Conservation (phyloP, 2,113 vertebrate species). For the Eptatretus burgeri region DNA sequence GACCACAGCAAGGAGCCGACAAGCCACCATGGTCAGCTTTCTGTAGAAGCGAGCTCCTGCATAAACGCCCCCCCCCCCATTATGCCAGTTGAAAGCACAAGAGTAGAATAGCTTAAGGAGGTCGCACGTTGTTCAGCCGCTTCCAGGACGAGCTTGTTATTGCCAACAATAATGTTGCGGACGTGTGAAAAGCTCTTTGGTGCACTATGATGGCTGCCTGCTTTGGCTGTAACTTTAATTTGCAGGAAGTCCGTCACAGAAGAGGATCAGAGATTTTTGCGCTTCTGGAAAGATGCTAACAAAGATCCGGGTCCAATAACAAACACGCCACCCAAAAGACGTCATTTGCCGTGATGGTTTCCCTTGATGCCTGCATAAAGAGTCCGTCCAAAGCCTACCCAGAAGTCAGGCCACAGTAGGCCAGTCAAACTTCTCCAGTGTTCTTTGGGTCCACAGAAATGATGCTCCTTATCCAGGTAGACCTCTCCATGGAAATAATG, state of each 20-base stretch:
- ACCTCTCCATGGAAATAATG: constrained; percentile 53
- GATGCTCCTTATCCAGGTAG: constrained; percentile 53
- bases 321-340: constrained; percentile 56
- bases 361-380: constrained; percentile 39
- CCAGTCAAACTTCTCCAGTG: constrained; percentile 36
- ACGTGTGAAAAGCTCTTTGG: constrained; percentile 14
- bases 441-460: constrained; percentile 45
- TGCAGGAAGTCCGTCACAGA: constrained; percentile 19
- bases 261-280: too few species aligned
- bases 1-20: constrained; percentile 9
- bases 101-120: constrained; percentile 27
- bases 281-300: too few species aligned
- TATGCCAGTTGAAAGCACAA: constrained; percentile 35
- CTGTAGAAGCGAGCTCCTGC: constrained; percentile 31
- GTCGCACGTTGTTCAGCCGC: constrained; percentile 26
- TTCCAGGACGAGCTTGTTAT: constrained; percentile 37
- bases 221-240: constrained; percentile 13
- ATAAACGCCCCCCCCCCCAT: constrained; percentile 36
- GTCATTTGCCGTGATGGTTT: constrained; percentile 63
- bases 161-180: constrained; percentile 52
- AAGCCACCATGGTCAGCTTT: constrained; percentile 27
- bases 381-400: constrained; percentile 40
- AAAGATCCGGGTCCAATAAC: constrained; percentile 44
- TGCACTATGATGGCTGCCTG: constrained; percentile 15
- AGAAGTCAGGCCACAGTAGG: constrained; percentile 41